These are phyloP conservation scores for Dreissena rostriformis DNA, from an alignment of 1,140 invertebrate genomes.

Conservation along the genomic window DNA sequence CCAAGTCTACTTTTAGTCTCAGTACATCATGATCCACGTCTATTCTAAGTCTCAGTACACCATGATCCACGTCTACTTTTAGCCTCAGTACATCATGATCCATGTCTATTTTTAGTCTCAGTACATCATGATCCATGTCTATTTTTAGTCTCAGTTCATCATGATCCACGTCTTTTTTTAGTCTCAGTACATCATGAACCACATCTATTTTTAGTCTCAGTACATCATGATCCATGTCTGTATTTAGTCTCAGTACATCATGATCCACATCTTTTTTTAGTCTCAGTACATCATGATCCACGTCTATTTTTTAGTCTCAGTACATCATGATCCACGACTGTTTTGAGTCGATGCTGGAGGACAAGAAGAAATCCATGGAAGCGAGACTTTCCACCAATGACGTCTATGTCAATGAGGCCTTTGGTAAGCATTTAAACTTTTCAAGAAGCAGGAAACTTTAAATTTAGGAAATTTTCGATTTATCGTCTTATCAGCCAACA, in stretches of 20 bases:
- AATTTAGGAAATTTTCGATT: neutral
- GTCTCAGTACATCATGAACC: neutral
- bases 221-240: conserved; percentile 68
- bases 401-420: conserved; percentile 38
- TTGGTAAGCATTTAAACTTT: conserved; percentile 22
- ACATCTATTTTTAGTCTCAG: conserved; percentile 59
- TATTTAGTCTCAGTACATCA: conserved; percentile 36
- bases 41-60: conserved; percentile 11
- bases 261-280: neutral
- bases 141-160: conserved; percentile 38
- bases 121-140: conserved; percentile 68
- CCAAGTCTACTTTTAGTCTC: no score
- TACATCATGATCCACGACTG: conserved; percentile 69
- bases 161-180: neutral
- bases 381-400: neutral
- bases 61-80: conserved; percentile 64
- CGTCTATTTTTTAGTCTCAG: conserved; percentile 60
- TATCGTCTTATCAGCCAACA: no score
- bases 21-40: no score
- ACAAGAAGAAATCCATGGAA: conserved; percentile 23
- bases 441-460: neutral
- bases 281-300: neutral
- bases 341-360: conserved; percentile 49
- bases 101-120: conserved; percentile 52
- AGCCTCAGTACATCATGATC: conserved; percentile 4